Evolutionary conservation across 2,113 vertebrate genomes (phyloP).

Genomic region (Oreotrochilus melanogaster): DNA sequence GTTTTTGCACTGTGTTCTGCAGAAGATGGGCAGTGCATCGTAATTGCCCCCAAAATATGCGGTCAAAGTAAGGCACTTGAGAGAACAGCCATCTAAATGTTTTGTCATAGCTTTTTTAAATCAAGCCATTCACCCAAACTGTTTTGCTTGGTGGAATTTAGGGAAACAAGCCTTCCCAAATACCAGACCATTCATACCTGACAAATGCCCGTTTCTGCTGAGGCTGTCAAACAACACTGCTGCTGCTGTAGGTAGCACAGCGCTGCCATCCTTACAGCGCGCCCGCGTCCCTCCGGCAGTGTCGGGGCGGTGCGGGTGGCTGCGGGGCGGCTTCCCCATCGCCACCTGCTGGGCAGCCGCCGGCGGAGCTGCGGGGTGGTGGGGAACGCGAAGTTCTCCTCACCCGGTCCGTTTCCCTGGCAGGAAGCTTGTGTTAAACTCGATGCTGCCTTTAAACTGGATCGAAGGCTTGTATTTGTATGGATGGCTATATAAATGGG

Average conservation of each 20-base stretch:
- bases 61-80: not conserved
- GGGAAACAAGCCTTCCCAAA: too few species aligned
- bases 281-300: too few species aligned
- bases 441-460: not conserved
- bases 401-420: not conserved
- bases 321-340: not conserved
- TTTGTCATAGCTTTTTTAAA: not conserved
- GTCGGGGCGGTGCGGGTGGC: too few species aligned
- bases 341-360: constrained; percentile 63
- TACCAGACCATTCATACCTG: too few species aligned
- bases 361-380: not conserved
- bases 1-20: rapidly evolving
- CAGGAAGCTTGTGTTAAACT: not conserved
- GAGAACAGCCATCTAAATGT: rapidly evolving
- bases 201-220: too few species aligned
- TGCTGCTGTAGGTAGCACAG: too few species aligned
- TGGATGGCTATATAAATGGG: rapidly evolving
- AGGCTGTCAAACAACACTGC: too few species aligned
- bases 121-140: not conserved
- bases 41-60: rapidly evolving
- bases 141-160: not conserved
- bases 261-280: too few species aligned
- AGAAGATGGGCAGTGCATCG: too few species aligned
- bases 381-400: not conserved
- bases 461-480: rapidly evolving